Evolutionary conservation across 1,140 invertebrate species (phyloP).

Genomic region (Lepidurus packardi): DNA sequence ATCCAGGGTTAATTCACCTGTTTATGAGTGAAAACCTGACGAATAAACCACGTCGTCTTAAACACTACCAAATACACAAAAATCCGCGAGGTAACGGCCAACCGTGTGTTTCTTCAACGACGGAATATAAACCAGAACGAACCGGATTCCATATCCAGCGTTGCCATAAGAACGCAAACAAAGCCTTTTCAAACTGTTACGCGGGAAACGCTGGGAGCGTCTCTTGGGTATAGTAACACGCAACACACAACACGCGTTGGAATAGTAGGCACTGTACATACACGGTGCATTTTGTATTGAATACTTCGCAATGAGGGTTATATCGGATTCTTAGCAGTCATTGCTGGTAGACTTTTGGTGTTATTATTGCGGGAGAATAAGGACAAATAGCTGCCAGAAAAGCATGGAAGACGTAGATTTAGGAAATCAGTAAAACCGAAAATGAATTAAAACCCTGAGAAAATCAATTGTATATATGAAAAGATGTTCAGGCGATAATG

Average conservation of each 20-base stretch:
- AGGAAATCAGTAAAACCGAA: no score
- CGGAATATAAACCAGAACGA: background rate
- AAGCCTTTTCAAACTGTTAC: background rate
- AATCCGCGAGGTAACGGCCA: slow-evolving; percentile 11
- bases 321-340: no score
- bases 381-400: no score
- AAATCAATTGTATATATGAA: no score
- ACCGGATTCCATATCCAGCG: slow-evolving; percentile 20
- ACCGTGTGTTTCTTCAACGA: slow-evolving; percentile 21
- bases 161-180: slow-evolving; percentile 21
- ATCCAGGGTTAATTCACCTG: background rate
- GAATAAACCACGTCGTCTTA: background rate
- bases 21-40: background rate
- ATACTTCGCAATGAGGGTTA: no score
- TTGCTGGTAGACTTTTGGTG: no score
- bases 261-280: background rate
- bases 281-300: no score
- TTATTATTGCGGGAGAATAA: no score
- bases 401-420: no score
- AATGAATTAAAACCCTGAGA: no score
- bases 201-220: background rate
- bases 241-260: background rate
- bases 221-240: background rate
- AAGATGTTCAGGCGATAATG: no score
- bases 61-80: background rate